Conservation (phyloP, 37 sponge, comb jelly and placozoan species). For the Geodia barretti region DNA sequence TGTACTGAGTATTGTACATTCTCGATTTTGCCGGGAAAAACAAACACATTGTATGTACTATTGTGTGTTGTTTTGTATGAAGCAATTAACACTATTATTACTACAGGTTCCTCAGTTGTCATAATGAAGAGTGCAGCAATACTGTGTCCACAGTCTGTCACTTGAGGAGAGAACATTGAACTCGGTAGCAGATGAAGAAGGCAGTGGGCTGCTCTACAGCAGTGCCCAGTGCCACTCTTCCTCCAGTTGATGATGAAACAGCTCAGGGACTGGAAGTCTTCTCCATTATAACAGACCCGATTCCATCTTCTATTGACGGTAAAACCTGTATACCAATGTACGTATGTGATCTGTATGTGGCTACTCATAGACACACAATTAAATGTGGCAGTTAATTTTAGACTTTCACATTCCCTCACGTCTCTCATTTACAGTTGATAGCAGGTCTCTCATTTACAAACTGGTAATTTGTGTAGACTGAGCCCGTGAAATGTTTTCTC, state of each 20-base stretch:
- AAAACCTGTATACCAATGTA: not conserved
- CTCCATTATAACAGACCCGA: not conserved
- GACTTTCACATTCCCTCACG: not conserved
- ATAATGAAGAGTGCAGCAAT: conserved; percentile 2
- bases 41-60: not conserved
- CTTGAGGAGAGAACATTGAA: conserved; percentile 24
- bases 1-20: not conserved
- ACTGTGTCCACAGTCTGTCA: conserved; percentile 42
- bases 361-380: too few relatives aligned
- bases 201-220: conserved; percentile 14
- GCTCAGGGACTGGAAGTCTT: conserved; percentile 48
- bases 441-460: not conserved
- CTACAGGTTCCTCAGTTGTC: conserved; percentile 46
- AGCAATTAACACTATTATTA: not conserved
- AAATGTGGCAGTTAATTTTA: too few relatives aligned
- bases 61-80: not conserved
- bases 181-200: conserved; percentile 31
- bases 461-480: not conserved
- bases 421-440: too few relatives aligned
- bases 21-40: not conserved
- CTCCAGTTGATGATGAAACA: conserved; percentile 38
- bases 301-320: not conserved
- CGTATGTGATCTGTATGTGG: not conserved
- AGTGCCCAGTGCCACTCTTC: conserved; percentile 61
- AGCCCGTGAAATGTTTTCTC: not conserved